Evolutionary conservation across 2,888 invertebrate species (phyloP), one percentile per base, ranked within the genome.

Genomic region (Rhagium mordax): DNA sequence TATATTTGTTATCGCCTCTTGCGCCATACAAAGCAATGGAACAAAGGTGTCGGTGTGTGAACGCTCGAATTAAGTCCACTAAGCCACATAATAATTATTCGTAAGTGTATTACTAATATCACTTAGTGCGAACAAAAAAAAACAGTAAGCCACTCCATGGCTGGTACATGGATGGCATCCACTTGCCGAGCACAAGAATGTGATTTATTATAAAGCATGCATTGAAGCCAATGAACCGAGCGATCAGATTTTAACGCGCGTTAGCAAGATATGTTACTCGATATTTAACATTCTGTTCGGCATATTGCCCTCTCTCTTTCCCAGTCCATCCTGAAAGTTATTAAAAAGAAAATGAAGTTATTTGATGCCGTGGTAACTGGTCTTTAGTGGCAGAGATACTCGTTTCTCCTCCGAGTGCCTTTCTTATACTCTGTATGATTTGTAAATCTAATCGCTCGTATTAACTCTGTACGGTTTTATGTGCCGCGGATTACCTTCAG

Each of bases 131-230:
- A 64, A 60, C 57, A 65, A 72, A 64, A 68, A 59, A 21, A 47
- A 70, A 41, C 62, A 53, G 53, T 60, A 55, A 60, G 53, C 61
- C 67, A 72, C 64, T 68, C n/a, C 68, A 55, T 55, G 59, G 73
- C 70, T 62, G 21, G 62, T 49, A 75, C 73, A 72, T 76, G 79
- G 79, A 72, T 76, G 79, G 79, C 80, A 79, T 79, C 80, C 81
- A 81, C 81, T 81, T 81, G 81, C 79, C 74, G 80, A 78, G 76
- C 76, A 65, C 72, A 79, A 81, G 81, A 81, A 79, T 82, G 85
- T 86, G 86, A 86, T 86, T 86, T 86, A 86, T 86, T 85, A 84
- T 84, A 81, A 85, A 84, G 84, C 85, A 84, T 83, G 85, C 85
- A 84, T 81, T 78, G 84, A 78, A 85, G 85, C 85, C 86, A 86